These are phyloP conservation scores for Rallus limicola DNA, from an alignment of 2,113 vertebrate genomes.

Conservation along the genomic window DNA sequence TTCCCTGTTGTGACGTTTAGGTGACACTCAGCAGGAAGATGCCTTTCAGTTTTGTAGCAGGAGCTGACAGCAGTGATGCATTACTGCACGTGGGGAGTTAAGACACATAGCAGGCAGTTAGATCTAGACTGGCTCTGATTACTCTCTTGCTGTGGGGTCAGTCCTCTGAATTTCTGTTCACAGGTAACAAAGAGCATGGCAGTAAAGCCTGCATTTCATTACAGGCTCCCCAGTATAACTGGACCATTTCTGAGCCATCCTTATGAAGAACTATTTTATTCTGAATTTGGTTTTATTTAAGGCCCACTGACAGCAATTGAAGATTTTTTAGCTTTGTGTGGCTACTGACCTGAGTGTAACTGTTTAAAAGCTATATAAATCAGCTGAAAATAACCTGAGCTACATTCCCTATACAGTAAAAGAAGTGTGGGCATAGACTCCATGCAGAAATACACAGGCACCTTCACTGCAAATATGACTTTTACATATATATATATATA, in stretches of 20 bases:
- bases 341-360: neutral
- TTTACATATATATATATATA: accelerated
- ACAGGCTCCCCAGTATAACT: neutral
- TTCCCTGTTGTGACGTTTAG: neutral
- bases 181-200: neutral
- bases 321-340: neutral
- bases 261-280: neutral
- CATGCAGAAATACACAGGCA: neutral
- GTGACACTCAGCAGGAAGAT: neutral
- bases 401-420: neutral
- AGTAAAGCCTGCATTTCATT: neutral
- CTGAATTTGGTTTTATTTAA: neutral
- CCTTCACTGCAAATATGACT: neutral
- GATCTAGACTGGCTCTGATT: neutral
- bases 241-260: neutral
- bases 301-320: neutral
- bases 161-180: neutral
- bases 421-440: neutral
- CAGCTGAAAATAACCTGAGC: neutral
- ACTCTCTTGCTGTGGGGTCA: neutral
- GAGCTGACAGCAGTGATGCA: neutral
- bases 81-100: neutral
- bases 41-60: neutral
- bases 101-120: neutral
- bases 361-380: neutral